phyloP scores from a whole-genome alignment of 2,797 vertebrate species.

The Hafferia zeledoni region DNA sequence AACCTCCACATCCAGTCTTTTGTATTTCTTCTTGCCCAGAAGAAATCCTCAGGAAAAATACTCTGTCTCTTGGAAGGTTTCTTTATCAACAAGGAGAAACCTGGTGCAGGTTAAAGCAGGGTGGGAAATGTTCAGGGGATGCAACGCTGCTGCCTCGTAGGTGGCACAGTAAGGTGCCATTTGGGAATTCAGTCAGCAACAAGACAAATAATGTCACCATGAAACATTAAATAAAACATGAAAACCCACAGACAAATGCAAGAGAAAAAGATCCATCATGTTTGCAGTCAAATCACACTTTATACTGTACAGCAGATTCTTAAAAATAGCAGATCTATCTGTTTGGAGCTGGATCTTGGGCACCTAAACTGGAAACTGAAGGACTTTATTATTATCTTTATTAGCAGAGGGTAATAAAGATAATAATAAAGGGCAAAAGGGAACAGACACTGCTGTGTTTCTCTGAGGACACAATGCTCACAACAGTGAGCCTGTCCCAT shows the following conservation, averaged over 20 bases:
- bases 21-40: neutral
- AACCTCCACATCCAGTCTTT: neutral
- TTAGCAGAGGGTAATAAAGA: neutral
- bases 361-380: neutral
- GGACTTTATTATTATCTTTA: neutral
- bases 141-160: neutral
- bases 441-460: fast-evolving
- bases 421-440: neutral
- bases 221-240: neutral
- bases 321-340: neutral
- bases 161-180: neutral
- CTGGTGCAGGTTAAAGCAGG: neutral
- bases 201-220: neutral
- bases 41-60: neutral
- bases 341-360: neutral
- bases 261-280: neutral
- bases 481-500: fast-evolving
- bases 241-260: neutral
- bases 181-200: neutral
- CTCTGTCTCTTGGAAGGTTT: neutral
- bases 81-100: neutral
- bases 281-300: neutral
- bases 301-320: neutral
- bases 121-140: neutral
- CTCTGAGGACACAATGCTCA: neutral